Percentiles rank a stretch among this genome's conserved stretches.
phyloP scores from a whole-genome alignment of 1,140 invertebrate species.

The Tetramorium alpestre region DNA sequence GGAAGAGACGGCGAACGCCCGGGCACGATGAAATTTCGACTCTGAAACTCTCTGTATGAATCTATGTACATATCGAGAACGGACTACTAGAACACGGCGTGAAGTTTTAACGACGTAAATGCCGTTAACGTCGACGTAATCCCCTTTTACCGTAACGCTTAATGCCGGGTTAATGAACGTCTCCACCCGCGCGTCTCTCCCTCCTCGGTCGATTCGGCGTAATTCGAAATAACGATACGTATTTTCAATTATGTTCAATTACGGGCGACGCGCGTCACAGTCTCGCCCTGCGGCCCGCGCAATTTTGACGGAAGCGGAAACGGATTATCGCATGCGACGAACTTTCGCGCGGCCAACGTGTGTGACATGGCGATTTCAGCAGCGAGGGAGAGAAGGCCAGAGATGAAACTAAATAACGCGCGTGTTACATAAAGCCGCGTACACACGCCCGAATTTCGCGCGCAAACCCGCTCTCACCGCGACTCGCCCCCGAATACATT shows the following conservation, averaged over 20 bases:
- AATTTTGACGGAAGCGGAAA: slow-evolving; percentile 53
- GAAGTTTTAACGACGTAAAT: slow-evolving; percentile 47
- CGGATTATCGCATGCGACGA: slow-evolving; percentile 52
- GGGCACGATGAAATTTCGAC: slow-evolving; percentile 13
- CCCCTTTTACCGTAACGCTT: slow-evolving; percentile 18
- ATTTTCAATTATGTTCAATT: slow-evolving; percentile 57
- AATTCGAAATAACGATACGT: slow-evolving; percentile 59
- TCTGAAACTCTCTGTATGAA: not conserved
- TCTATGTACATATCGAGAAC: not conserved
- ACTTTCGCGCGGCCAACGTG: slow-evolving; percentile 33
- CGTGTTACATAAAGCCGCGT: slow-evolving; percentile 55
- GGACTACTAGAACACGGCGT: not conserved
- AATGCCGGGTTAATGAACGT: slow-evolving; percentile 58
- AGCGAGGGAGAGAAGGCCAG: not conserved
- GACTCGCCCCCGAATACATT: slow-evolving; percentile 25
- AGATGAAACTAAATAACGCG: slow-evolving; percentile 43
- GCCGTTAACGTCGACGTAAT: slow-evolving; percentile 51
- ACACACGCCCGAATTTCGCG: slow-evolving; percentile 38
- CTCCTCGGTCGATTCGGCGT: slow-evolving; percentile 19
- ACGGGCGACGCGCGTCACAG: not conserved
- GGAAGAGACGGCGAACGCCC: not conserved
- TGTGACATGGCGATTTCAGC: not conserved
- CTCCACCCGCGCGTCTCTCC: not conserved
- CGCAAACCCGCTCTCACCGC: not conserved
- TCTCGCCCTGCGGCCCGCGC: not conserved